A percentile compares a stretch with the other conserved stretches of the same genome.
Conservation (phyloP, 1,140 invertebrate genomes). For the Drosophila auraria region DNA sequence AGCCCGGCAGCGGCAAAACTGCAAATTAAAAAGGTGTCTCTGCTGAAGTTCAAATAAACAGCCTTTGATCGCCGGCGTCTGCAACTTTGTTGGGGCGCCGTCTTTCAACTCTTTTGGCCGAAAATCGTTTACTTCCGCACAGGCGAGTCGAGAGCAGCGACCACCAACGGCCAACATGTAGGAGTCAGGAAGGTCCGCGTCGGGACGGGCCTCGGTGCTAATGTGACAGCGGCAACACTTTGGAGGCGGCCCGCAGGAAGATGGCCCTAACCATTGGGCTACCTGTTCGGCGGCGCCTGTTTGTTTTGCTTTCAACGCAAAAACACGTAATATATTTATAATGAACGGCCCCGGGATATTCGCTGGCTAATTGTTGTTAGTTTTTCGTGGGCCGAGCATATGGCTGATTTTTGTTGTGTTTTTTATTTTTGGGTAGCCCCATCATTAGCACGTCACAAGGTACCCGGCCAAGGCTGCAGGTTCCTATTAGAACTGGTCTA, state of each 20-base stretch:
- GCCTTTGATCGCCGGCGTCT: constrained; percentile 63
- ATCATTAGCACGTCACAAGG: constrained; percentile 59
- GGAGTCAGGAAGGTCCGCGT: constrained; percentile 40
- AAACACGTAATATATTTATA: constrained; percentile 82
- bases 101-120: constrained; percentile 61
- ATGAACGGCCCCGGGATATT: constrained; percentile 61
- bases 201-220: constrained; percentile 39
- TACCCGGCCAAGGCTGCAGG: constrained; percentile 55
- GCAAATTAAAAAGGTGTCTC: constrained; percentile 82
- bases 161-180: constrained; percentile 53
- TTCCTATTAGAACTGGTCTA: constrained; percentile 40
- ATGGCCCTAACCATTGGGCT: constrained; percentile 41
- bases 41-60: constrained; percentile 72
- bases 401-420: constrained; percentile 41
- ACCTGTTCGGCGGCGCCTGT: constrained; percentile 69
- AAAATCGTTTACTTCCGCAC: constrained; percentile 80
- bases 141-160: constrained; percentile 37
- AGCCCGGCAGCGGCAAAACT: constrained; percentile 54
- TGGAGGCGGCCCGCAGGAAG: constrained; percentile 41
- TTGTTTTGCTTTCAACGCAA: constrained; percentile 70
- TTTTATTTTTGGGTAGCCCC: constrained; percentile 22
- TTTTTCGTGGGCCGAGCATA: constrained; percentile 65
- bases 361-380: constrained; percentile 70
- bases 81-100: constrained; percentile 75
- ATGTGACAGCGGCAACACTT: constrained; percentile 80